Base-by-base conservation (phyloP, 2,797 vertebrate genomes). In the Sebastolobus altivelis region DNA sequence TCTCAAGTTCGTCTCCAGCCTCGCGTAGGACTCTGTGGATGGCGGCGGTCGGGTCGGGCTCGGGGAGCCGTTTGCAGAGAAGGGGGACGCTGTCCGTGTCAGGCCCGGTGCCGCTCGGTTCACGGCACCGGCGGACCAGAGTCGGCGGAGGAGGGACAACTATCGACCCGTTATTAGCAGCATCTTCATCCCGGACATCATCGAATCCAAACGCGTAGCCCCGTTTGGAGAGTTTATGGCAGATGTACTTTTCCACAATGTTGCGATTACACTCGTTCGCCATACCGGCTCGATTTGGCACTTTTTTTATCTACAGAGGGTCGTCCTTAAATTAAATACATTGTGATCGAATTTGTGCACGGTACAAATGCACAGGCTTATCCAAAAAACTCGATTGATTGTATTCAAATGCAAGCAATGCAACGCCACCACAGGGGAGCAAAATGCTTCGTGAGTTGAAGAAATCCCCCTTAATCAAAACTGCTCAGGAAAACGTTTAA, bases 211-310 rank as follows among this genome's bases (percentile, higher is more conserved):
- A 99, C 86, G 92, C 97, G 87, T 96, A 98, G 69, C 99, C 98
- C 82, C 93, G 95, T 93, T 98, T 98, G 6, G 96, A 96, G 91
- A 99, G 98, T 95, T 98, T 99, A 93, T 99, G 97, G 94, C 95
- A 96, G 93, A 99, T 97, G 75, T 98, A 99, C 93, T 97, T 97
- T 93, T 96, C 95, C 93, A 99, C 99, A 81, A 99, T 97, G 89
- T 95, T 96, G 87, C 97, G 97, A 94, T 97, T 97, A 81, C 95
- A 95, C 75, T 94, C 95, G 90, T 93, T 93, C 91, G 94, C 95
- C 96, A 96, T 96, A 65, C 86, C 93, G 84, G 75, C 78, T 88
- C 27, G 65, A 83, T 88, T 91, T 90, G 91, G 86, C 91, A 90
- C 91, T 89, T 81, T 65, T 69, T 6, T 46, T 60, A 77, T 5